Evolutionary conservation across 1,140 invertebrate genomes (phyloP).

Genomic region (Fopius arisanus): DNA sequence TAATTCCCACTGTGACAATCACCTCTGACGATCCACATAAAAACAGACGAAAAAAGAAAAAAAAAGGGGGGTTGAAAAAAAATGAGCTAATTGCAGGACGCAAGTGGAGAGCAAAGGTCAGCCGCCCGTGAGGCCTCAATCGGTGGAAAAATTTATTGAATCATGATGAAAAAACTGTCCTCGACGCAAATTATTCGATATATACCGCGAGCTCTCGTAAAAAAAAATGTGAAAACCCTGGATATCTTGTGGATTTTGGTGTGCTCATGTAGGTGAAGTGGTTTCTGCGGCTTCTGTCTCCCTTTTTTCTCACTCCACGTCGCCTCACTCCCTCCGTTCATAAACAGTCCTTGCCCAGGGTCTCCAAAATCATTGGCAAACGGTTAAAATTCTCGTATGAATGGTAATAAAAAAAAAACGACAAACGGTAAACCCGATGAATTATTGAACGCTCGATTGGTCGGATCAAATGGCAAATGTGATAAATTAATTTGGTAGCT

Average conservation of each 20-base stretch:
- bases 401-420: no score
- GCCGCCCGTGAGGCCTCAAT: neutral
- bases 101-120: neutral
- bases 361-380: no score
- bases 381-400: no score
- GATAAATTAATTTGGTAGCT: constrained; percentile 14
- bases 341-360: constrained; percentile 5
- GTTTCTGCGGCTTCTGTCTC: constrained; percentile 1
- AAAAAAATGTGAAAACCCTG: no score
- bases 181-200: neutral
- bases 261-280: neutral
- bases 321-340: constrained; percentile 14
- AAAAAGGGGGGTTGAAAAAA: neutral
- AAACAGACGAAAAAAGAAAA: neutral
- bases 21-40: neutral
- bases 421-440: no score
- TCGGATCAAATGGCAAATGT: no score
- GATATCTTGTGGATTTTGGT: no score
- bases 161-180: neutral
- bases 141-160: neutral
- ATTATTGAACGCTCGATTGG: no score
- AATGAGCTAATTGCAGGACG: neutral
- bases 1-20: neutral
- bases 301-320: constrained; percentile 30
- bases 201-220: neutral